Base-by-base conservation (phyloP, 1,140 invertebrate genomes). In the Listronotus bonariensis region DNA sequence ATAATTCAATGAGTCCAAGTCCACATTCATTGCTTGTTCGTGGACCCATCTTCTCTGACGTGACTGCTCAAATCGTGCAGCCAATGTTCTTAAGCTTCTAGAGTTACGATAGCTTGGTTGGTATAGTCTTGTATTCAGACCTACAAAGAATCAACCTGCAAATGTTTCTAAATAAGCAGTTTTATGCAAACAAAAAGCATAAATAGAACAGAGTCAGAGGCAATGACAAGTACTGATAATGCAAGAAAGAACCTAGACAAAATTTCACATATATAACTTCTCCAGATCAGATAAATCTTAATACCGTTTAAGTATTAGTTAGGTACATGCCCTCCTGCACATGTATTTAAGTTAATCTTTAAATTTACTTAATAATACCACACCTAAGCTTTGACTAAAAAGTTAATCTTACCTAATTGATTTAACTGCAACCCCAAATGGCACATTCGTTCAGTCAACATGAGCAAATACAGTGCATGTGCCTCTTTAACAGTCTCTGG, bases 1-100 rank as follows among this genome's bases (percentile, higher is more conserved):
- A 38, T 49, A 55, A 62, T 67, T 62, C 38, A 67, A 62, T 8
- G 38, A 65, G 14, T 62, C 65, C 18, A 67, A 49, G 32, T 67
- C 49, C 12, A 67, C 65, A 20, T 48, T 67, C 18, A 63, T 48
- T 8, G 65, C 65, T n/a, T 62, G 59, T 20, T 67, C 59, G 31
- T 55, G 40, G 7, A 67, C 59, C 58, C 57, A 67, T 14, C 15
- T 12, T 20, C 65, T 42, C 34, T 67, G 65, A 8, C 58, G 65
- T 7, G 65, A 67, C 3, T 36, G 18, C 9, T 11, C 34, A 42
- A 67, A 67, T 12, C 18, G 20, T 17, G 42, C 59, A 8, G 49
- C 58, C 14, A 67, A 17, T 6, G 15, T 14, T 36, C 34, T 40
- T 20, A 60, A 14, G 9, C 17, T 51, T 17, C 58, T 61, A 4